These are phyloP conservation scores for Lagocephalus sceleratus DNA, from an alignment of 2,797 vertebrate species.

Conservation along the genomic window DNA sequence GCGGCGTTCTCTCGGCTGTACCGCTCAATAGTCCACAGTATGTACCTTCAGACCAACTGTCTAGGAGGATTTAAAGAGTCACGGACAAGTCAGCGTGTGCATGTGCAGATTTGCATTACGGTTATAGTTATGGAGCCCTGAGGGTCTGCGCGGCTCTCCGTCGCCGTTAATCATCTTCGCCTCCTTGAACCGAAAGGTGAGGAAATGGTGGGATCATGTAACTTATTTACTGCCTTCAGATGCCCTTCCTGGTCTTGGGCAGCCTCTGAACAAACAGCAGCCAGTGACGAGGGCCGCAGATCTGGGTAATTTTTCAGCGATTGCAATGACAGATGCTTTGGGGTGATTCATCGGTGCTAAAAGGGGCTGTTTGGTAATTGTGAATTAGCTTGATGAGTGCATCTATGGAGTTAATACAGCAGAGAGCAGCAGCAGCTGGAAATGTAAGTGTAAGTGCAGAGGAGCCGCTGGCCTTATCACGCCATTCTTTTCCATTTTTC, in stretches of 20 bases:
- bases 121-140: conserved; percentile 11
- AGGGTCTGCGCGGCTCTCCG: neutral
- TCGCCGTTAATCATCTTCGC: conserved; percentile 1
- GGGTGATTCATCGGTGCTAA: neutral
- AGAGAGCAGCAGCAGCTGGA: too few relatives aligned
- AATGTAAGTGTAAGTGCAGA: too few relatives aligned
- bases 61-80: neutral
- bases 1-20: too few relatives aligned
- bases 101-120: conserved; percentile 8
- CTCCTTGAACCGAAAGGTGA: neutral
- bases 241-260: neutral
- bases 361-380: neutral
- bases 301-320: conserved; percentile 2
- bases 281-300: neutral
- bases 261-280: conserved; percentile 1
- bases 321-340: neutral
- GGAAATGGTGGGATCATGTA: neutral
- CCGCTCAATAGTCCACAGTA: neutral
- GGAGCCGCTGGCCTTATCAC: too few relatives aligned
- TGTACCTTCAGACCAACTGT: conserved; percentile 11
- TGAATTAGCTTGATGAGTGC: neutral
- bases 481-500: too few relatives aligned
- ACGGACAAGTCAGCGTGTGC: neutral
- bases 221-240: conserved; percentile 1
- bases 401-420: neutral